Conservation (phyloP, 2,888 invertebrate species). For the Cryptosula pallasiana region DNA sequence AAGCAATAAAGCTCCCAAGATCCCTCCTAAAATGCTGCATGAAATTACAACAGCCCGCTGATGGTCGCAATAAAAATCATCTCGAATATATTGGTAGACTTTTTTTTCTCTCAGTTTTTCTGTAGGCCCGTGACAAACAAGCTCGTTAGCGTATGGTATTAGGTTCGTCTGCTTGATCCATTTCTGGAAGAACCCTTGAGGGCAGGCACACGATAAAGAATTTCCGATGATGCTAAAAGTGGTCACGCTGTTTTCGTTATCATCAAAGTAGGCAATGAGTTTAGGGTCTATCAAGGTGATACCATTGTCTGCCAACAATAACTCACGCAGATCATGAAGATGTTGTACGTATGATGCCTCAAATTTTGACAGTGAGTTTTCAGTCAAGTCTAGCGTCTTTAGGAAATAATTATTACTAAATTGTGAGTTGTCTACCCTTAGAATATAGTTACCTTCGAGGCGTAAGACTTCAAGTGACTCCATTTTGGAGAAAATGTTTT, state of each 20-base stretch:
- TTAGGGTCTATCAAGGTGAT: background rate
- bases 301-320: background rate
- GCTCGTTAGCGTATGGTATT: background rate
- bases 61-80: background rate
- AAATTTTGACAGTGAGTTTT: background rate
- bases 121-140: background rate
- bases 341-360: background rate
- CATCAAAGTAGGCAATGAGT: background rate
- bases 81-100: background rate
- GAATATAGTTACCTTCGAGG: background rate
- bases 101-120: background rate
- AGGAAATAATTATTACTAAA: background rate
- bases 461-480: background rate
- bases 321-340: background rate
- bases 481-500: background rate
- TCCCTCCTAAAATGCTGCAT: background rate
- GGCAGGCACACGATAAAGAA: background rate
- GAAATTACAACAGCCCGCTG: background rate
- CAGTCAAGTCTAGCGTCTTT: background rate
- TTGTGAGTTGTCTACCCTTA: background rate
- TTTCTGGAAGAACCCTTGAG: background rate
- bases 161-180: background rate
- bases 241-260: background rate
- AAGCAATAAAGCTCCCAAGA: background rate
- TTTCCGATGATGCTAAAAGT: background rate